Base-by-base conservation (phyloP, 2,797 vertebrate genomes). In the Eurystomus glaucurus region DNA sequence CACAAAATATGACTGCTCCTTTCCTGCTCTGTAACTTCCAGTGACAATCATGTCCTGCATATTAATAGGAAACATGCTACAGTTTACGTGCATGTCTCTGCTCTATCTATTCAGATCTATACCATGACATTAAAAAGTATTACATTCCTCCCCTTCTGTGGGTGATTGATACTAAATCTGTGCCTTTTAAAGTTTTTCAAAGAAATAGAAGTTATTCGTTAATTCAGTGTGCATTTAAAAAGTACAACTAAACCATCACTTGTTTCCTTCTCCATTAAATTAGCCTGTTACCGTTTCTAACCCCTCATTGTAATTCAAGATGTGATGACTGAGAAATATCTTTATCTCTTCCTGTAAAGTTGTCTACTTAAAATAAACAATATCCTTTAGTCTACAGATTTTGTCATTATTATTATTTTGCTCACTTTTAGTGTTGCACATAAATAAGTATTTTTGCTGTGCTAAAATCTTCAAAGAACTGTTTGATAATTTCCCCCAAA, bases 231-330 rank as follows among this genome's bases (percentile, higher is more conserved):
- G 9, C 16, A 48, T 70, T 81, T 78, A 11, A 77, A 90, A 85
- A 70, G 11, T 81, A 39, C 29, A 72, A 33, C 28, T 88, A 85
- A 90, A 64, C 8, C 37, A 88, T 79, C 15, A 21, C 39, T 88
- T 80, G 4, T 74, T 88, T 96, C 16, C n/a, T 88, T 85, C 58
- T 84, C 58, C 37, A 79, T 95, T 90, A 86, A 92, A 79, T 78
- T 64, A 65, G 6, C 22, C 10, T 90, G 79, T 85, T 77, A 90
- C 92, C 6, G 28, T 70, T 81, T 50, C 72, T 92, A 91, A 65
- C 16, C 61, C 33, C 64, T 96, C 66, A 93, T 76, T 95, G 58
- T 82, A 91, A 96, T 96, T 95, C 93, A 88, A 78, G 22, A 91
- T 85, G 31, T 88, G 65, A 74, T 93, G 52, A 80, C 60, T 25